A percentile compares a stretch with the other conserved stretches of the same genome.
phyloP scores from a whole-genome alignment of 2,113 vertebrate species.

The Cheilinus undulatus region DNA sequence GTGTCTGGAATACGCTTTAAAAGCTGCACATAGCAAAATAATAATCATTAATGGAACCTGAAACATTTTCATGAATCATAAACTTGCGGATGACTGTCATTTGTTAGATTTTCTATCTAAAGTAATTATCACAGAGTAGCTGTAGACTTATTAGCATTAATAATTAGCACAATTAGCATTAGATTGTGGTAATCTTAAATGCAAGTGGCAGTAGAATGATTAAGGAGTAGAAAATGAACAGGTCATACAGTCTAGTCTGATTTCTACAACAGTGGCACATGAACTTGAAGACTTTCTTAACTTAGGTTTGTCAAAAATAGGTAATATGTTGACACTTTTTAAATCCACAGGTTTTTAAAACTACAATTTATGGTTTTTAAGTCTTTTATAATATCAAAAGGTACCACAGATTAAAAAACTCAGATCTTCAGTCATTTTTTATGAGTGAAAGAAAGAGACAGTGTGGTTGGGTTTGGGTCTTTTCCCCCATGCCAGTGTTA shows the following conservation, averaged over 20 bases:
- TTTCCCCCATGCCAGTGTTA: too few relatives aligned
- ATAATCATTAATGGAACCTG: too few relatives aligned
- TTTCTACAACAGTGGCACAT: background rate
- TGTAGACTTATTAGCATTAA: constrained; percentile 33
- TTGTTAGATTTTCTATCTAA: constrained; percentile 39
- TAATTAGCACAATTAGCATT: constrained; percentile 1
- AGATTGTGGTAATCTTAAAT: too few relatives aligned
- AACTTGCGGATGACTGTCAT: constrained; percentile 25
- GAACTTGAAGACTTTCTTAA: background rate
- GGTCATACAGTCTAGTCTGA: constrained; percentile 5
- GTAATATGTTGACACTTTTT: too few relatives aligned
- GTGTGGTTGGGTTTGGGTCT: too few relatives aligned
- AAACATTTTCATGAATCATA: constrained; percentile 23
- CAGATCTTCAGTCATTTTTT: too few relatives aligned
- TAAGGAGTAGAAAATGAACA: background rate
- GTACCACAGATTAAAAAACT: too few relatives aligned
- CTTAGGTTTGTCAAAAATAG: too few relatives aligned
- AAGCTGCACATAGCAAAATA: background rate
- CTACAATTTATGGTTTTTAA: too few relatives aligned
- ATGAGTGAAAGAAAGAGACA: too few relatives aligned
- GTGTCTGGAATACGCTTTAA: constrained; percentile 36
- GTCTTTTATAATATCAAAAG: too few relatives aligned
- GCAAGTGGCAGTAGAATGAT: background rate
- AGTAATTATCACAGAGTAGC: constrained; percentile 49
- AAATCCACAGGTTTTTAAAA: too few relatives aligned